Evolutionary conservation across 2,888 invertebrate species (phyloP).

Genomic region (Cheilosia vernalis): DNA sequence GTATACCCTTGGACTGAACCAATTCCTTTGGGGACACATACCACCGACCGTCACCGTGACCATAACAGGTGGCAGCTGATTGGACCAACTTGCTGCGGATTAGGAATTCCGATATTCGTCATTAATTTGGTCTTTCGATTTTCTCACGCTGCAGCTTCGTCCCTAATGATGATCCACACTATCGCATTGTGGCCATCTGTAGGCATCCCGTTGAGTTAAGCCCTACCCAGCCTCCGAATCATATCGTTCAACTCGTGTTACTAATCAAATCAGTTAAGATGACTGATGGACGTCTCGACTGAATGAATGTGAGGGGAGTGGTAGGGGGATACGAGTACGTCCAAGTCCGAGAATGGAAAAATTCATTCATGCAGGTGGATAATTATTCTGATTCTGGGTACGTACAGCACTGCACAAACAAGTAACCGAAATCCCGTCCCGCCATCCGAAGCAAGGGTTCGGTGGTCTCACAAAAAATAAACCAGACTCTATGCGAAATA

Average conservation of each 20-base stretch:
- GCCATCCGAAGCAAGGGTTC: neutral
- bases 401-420: conserved; percentile 23
- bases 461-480: conserved; percentile 33
- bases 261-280: conserved; percentile 71
- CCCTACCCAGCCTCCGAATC: conserved; percentile 29
- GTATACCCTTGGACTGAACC: conserved; percentile 39
- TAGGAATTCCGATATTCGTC: conserved; percentile 36
- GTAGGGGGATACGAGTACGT: neutral
- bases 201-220: conserved; percentile 51
- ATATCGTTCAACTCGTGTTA: conserved; percentile 64
- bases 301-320: conserved; percentile 37
- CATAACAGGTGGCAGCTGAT: conserved; percentile 51
- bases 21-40: conserved; percentile 41
- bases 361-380: conserved; percentile 73
- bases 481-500: conserved; percentile 74
- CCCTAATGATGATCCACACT: conserved; percentile 60
- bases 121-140: conserved; percentile 31
- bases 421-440: conserved; percentile 11
- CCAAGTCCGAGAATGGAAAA: conserved; percentile 1
- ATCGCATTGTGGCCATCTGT: conserved; percentile 55
- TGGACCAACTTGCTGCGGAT: conserved; percentile 18
- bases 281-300: conserved; percentile 45
- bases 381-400: conserved; percentile 63
- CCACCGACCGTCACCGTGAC: conserved; percentile 35
- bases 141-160: conserved; percentile 60